phyloP scores from a whole-genome alignment of 1,140 invertebrate genomes.

The Medauroidea extradentata region DNA sequence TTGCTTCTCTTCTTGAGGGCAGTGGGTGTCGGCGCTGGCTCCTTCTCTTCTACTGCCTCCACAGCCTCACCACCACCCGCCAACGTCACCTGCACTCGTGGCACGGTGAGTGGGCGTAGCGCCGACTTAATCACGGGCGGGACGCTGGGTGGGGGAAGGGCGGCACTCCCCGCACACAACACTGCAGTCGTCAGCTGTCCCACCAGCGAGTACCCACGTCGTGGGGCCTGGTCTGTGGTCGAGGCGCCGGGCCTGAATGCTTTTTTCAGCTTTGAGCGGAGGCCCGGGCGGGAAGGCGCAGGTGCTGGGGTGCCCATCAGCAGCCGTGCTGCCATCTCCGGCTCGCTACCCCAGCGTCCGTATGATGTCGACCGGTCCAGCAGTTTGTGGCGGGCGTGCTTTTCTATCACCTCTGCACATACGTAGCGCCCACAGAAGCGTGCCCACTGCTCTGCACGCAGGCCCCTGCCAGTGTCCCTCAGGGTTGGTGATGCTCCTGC shows the following conservation, averaged over 20 bases:
- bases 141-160: conserved; percentile 47
- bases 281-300: conserved; percentile 28
- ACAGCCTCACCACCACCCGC: conserved; percentile 6
- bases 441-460: conserved; percentile 75
- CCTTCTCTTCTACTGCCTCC: background rate
- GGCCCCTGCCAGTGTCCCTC: conserved; percentile 62
- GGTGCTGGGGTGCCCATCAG: conserved; percentile 29
- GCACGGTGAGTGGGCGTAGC: conserved; percentile 54
- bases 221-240: conserved; percentile 30
- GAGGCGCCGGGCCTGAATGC: conserved; percentile 50
- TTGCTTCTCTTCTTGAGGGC: conserved; percentile 1
- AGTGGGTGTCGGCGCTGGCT: background rate
- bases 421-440: conserved; percentile 68
- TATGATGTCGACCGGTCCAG: conserved; percentile 53
- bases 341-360: conserved; percentile 54
- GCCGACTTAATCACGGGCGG: conserved; percentile 53
- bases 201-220: conserved; percentile 43
- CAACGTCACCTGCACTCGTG: conserved; percentile 48
- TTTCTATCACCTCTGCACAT: conserved; percentile 70
- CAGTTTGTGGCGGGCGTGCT: conserved; percentile 55
- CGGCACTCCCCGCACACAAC: conserved; percentile 56
- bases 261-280: conserved; percentile 53
- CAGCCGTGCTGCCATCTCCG: conserved; percentile 48
- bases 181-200: conserved; percentile 58
- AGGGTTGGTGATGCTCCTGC: conserved; percentile 70